Evolutionary conservation across 2,113 vertebrate species (phyloP).

Genomic region (Aldabrachelys gigantea): DNA sequence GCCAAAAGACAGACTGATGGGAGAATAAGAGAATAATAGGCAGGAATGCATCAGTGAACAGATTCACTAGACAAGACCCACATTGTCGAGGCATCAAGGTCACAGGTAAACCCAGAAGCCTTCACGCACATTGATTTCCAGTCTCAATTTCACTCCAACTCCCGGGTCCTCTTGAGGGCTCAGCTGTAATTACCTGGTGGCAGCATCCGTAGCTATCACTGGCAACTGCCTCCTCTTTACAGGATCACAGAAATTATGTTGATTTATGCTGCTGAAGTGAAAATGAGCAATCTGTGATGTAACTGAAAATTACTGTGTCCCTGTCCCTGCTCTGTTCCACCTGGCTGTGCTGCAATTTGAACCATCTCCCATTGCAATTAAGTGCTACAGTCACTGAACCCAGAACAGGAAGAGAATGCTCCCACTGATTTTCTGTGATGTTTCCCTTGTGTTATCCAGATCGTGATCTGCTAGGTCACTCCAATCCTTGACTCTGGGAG

Average conservation of each 20-base stretch:
- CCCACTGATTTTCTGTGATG: no score
- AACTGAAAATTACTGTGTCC: slow-evolving; percentile 33
- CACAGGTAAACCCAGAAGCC: no score
- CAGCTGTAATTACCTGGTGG: not conserved
- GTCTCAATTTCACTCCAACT: not conserved
- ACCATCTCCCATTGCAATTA: slow-evolving; percentile 31
- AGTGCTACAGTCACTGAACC: not conserved
- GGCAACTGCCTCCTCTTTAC: not conserved
- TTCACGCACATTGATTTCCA: not conserved
- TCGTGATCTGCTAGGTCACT: no score
- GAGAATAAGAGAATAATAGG: not conserved
- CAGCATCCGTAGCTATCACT: not conserved
- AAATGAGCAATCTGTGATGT: slow-evolving; percentile 61
- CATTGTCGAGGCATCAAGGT: not conserved
- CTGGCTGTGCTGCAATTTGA: slow-evolving; percentile 50
- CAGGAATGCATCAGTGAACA: not conserved
- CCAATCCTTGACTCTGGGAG: no score
- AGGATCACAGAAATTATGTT: slow-evolving; percentile 36
- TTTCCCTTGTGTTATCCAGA: no score
- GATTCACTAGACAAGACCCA: not conserved
- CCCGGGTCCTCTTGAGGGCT: not conserved
- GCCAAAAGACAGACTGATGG: not conserved
- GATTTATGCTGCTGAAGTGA: slow-evolving; percentile 48
- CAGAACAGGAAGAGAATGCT: not conserved
- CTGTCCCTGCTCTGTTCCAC: slow-evolving; percentile 24